Conservation (phyloP, 1,140 invertebrate species). For the Xylocopa sonorina region DNA sequence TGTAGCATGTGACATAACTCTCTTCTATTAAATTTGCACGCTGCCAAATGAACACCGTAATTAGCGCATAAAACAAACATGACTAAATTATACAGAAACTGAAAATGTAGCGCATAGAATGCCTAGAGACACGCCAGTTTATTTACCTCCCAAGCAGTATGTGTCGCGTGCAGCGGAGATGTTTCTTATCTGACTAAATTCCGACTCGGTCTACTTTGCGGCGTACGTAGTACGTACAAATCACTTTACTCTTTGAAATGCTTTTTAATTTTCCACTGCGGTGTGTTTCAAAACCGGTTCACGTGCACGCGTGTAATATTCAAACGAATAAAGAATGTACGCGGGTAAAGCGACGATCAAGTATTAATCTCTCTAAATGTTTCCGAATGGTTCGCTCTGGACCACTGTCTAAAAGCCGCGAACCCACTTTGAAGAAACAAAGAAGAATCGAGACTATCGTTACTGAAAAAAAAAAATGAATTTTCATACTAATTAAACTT, state of each 20-base stretch:
- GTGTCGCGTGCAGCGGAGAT: not conserved
- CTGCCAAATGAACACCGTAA: too few relatives aligned
- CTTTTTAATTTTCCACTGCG: not conserved
- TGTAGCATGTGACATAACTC: not conserved
- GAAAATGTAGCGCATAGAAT: too few relatives aligned
- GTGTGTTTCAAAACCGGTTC: not conserved
- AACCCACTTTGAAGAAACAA: too few relatives aligned
- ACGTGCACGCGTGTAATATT: not conserved
- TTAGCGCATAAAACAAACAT: too few relatives aligned
- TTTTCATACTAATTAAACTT: too few relatives aligned
- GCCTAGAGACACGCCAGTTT: not conserved
- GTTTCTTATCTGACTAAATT: conserved; percentile 10
- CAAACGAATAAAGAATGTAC: not conserved
- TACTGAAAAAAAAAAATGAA: too few relatives aligned
- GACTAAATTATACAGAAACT: not conserved
- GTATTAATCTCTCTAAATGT: too few relatives aligned
- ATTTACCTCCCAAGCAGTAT: not conserved
- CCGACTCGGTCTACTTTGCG: conserved; percentile 9
- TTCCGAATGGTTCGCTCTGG: too few relatives aligned
- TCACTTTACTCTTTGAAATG: not conserved
- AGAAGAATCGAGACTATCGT: too few relatives aligned
- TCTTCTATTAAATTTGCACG: too few relatives aligned
- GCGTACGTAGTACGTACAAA: conserved; percentile 4
- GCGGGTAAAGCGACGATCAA: too few relatives aligned
- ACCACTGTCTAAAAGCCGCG: too few relatives aligned